Evolutionary conservation across 2,888 invertebrate genomes (phyloP), one percentile per base, ranked within the genome.

Genomic region (Craniophora ligustri): DNA sequence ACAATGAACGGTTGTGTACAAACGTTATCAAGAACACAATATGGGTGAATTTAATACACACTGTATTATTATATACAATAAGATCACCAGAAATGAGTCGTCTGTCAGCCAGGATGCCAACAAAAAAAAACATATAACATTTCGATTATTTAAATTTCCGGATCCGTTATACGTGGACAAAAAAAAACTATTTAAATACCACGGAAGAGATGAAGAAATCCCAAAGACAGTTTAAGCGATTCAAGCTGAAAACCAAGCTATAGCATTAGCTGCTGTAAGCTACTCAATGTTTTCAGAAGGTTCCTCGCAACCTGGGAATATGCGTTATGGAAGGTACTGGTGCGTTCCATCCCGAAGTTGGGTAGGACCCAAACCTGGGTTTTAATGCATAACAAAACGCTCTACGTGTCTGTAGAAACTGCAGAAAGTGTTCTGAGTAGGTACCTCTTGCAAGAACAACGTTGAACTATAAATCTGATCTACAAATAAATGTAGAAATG

Each of bases 11-110:
- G 16, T 45, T 36, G 42, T 60, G 26, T 41, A 26, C 18, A 19
- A 46, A 45, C 44, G 23, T 48, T 66, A 66, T 64, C 42, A 44
- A 41, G 47, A 48, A 45, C 18, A 60, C 67, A 47, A 38, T 63
- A 34, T 47, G 47, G 44, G 21, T 50, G 15, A 28, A 11, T 14
- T 16, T 28, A n/a, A 38, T 8, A 34, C 7, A n/a, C 5, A 2
- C 10, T 13, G 11, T 41, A 35, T 51, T 40, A 14, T 23, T 38
- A n/a, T n/a, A n/a, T n/a, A 15, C 18, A 36, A 14, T 39, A 7
- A 46, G 11, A 40, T 31, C 18, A 8, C 6, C 13, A 23, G 34
- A 31, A 38, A n/a, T 26, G 28, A 26, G 13, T 32, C 7, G 14
- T 14, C 15, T 21, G 32, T 28, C 16, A n/a, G n/a, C n/a, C n/a